These are phyloP conservation scores for Phortica magna DNA, from an alignment of 2,888 invertebrate genomes.

Conservation along the genomic window DNA sequence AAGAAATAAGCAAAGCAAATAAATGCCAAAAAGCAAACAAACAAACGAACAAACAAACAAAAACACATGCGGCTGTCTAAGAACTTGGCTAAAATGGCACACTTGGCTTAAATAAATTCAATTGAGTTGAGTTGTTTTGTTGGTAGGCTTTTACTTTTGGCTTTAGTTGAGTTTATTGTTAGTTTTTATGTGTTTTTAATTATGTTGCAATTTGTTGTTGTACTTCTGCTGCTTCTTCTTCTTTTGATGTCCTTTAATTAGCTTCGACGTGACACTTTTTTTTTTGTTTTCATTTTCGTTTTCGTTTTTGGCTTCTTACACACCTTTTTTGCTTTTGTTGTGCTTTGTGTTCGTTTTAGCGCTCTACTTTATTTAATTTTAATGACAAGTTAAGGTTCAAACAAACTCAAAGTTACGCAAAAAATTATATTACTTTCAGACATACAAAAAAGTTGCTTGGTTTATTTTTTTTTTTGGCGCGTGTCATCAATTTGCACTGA, in stretches of 20 bases:
- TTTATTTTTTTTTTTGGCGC: background rate
- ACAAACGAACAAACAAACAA: background rate
- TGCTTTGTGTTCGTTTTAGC: background rate
- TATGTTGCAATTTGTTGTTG: background rate
- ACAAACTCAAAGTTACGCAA: background rate
- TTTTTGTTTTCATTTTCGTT: background rate
- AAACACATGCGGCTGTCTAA: background rate
- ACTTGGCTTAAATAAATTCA: background rate
- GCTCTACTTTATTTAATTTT: conserved; percentile 12
- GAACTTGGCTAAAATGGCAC: too few species aligned
- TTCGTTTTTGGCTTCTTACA: background rate
- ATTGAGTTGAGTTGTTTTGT: background rate
- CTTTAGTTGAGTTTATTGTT: conserved; percentile 4
- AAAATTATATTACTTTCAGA: background rate
- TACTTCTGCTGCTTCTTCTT: conserved; percentile 11
- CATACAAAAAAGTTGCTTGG: background rate
- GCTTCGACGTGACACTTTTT: conserved; percentile 44
- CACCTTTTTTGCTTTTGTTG: background rate
- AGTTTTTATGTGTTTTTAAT: conserved; percentile 1
- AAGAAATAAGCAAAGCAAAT: background rate
- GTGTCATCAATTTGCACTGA: background rate
- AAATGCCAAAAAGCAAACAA: background rate
- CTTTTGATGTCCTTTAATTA: conserved; percentile 31
- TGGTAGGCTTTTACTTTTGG: conserved; percentile 20
- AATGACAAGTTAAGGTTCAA: conserved; percentile 21